phyloP scores from a whole-genome alignment of 2,113 vertebrate species.

The Triplophysa tibetana region DNA sequence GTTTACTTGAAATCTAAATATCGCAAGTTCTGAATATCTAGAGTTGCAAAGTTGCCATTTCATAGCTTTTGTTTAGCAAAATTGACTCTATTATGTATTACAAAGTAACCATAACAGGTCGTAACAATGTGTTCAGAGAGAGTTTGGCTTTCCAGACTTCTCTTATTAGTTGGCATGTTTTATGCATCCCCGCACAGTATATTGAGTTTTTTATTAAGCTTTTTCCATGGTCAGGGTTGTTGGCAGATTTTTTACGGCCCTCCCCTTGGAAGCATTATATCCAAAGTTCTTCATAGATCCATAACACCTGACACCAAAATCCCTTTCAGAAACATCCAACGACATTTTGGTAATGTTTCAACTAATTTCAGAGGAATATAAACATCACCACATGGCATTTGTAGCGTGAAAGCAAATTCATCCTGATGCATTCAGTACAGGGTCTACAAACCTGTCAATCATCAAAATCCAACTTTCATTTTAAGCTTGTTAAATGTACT shows the following conservation, averaged over 20 bases:
- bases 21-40: background rate
- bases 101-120: background rate
- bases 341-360: too few relatives aligned
- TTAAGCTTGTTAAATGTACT: conserved; percentile 1
- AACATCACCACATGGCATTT: too few relatives aligned
- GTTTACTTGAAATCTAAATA: conserved; percentile 21
- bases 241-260: too few relatives aligned
- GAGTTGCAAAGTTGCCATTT: background rate
- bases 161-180: too few relatives aligned
- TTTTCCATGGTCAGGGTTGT: too few relatives aligned
- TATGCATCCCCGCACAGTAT: background rate
- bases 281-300: background rate
- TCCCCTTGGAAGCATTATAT: background rate
- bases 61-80: background rate
- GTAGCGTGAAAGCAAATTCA: too few relatives aligned
- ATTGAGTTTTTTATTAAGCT: too few relatives aligned
- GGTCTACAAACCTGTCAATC: too few relatives aligned
- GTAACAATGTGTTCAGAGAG: background rate
- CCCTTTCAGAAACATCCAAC: too few relatives aligned
- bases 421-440: too few relatives aligned
- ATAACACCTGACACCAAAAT: background rate
- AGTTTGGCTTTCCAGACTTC: background rate
- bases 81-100: background rate
- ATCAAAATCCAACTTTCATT: background rate
- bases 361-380: too few relatives aligned